Evolutionary conservation across 1,140 invertebrate species (phyloP).

Genomic region (Drosophila tristis): DNA sequence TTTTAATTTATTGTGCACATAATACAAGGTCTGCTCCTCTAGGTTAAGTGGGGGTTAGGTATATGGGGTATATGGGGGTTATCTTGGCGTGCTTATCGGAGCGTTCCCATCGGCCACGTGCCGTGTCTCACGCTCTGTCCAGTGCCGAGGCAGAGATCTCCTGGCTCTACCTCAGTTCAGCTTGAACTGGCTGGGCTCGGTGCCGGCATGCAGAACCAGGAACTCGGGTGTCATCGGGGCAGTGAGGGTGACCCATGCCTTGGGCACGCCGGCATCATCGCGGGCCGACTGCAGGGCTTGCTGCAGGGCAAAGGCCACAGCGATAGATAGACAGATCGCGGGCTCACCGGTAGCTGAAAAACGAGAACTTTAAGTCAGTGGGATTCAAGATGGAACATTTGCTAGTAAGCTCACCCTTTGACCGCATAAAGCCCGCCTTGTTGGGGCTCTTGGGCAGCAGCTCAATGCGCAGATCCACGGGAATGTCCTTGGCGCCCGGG

Average conservation of each 20-base stretch:
- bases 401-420: conserved; percentile 88
- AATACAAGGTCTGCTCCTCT: conserved; percentile 49
- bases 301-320: conserved; percentile 89
- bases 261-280: conserved; percentile 85
- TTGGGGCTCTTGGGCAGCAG: conserved; percentile 90
- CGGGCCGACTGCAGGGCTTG: conserved; percentile 89
- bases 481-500: conserved; percentile 92
- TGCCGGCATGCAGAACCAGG: conserved; percentile 80
- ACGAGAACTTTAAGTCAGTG: conserved; percentile 14
- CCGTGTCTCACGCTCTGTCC: conserved; percentile 53
- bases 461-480: conserved; percentile 91
- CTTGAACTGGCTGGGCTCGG: conserved; percentile 60
- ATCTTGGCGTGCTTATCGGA: conserved; percentile 58
- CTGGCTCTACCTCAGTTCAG: conserved; percentile 33
- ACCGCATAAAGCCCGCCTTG: conserved; percentile 88
- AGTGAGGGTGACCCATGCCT: conserved; percentile 85
- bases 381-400: not conserved
- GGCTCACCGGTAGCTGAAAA: conserved; percentile 89
- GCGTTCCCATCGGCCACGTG: conserved; percentile 62
- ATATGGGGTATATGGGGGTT: conserved; percentile 33
- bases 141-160: not conserved
- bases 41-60: conserved; percentile 36
- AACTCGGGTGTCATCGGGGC: conserved; percentile 85
- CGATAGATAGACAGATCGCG: conserved; percentile 88
- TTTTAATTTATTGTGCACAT: conserved; percentile 76